Conservation (phyloP, 2,888 invertebrate genomes). For the Lepetodrilus schrolli region DNA sequence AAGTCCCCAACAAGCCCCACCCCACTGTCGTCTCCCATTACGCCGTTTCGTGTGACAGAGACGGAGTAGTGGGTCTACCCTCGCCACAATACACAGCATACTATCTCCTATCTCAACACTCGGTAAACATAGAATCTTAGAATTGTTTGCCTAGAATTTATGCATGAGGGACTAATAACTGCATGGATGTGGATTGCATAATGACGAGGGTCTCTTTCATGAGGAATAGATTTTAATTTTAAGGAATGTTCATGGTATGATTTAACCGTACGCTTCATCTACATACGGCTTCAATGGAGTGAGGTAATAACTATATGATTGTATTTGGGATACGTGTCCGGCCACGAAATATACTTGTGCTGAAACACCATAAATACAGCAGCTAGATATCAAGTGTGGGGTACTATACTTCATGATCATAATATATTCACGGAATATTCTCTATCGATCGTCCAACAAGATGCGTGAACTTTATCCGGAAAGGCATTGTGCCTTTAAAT, state of each 20-base stretch:
- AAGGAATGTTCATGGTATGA: too few relatives aligned
- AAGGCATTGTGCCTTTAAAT: background rate
- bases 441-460: too few relatives aligned
- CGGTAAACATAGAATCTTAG: background rate
- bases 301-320: too few relatives aligned
- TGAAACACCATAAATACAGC: background rate
- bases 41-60: background rate
- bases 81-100: slow-evolving; percentile 5
- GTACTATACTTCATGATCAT: too few relatives aligned
- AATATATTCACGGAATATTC: too few relatives aligned
- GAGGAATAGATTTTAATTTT: too few relatives aligned
- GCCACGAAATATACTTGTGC: background rate
- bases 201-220: too few relatives aligned
- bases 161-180: background rate
- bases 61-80: background rate
- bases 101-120: background rate
- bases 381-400: too few relatives aligned
- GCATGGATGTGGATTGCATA: background rate
- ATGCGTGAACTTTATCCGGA: too few relatives aligned
- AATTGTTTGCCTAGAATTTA: slow-evolving; percentile 11
- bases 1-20: background rate
- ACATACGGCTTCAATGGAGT: too few relatives aligned
- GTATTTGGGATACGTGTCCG: background rate
- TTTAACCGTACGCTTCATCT: too few relatives aligned
- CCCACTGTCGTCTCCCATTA: background rate